Base-by-base conservation (phyloP, 2,888 invertebrate species). In the Tachina grossa region DNA sequence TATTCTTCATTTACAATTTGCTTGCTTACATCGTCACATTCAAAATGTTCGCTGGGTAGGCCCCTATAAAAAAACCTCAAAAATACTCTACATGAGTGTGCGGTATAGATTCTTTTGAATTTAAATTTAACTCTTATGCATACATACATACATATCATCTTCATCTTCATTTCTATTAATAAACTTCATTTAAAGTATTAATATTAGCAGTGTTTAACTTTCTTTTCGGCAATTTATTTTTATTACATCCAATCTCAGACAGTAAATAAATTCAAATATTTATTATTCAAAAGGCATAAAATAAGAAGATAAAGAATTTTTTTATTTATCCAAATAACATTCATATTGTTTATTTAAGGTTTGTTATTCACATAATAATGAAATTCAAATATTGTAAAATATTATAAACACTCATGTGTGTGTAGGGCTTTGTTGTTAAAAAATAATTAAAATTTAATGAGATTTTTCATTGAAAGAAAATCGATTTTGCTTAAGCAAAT, bases 141-240 rank as follows among this genome's bases (percentile, higher is more conserved):
- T 41, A 39, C 16, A 14, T 49, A 39, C 55, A 1, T 31, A 31
- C 31, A 6, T 31, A 31, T 31, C 31, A 39, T 57, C 39, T 6
- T 47, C 6, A 14, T 53, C 49, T 49, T 66, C 53, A 22, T 51
- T 66, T 59, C 8, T 11, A 41, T 47, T 39, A 11, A 57, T 65
- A 72, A 77, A 66, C 71, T 77, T 71, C 31, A 65, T 72, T 59
- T 72, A 14, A 77, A 72, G 43, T 16, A 41, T n/a, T 57, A 71
- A 39, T 49, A 63, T 71, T 57, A 69, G 71, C 63, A 65, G 49
- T 66, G 71, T 83, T 76, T 82, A 76, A 61, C 75, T 65, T 55
- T 76, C 63, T 69, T 41, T 63, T 45, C 41, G 63, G 49, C 49
- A 76, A 71, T 76, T 76, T 82, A 59, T 45, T 81, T 75, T 61